Base-by-base conservation (phyloP, 2,888 invertebrate genomes). In the Siphonodentalium dalli region DNA sequence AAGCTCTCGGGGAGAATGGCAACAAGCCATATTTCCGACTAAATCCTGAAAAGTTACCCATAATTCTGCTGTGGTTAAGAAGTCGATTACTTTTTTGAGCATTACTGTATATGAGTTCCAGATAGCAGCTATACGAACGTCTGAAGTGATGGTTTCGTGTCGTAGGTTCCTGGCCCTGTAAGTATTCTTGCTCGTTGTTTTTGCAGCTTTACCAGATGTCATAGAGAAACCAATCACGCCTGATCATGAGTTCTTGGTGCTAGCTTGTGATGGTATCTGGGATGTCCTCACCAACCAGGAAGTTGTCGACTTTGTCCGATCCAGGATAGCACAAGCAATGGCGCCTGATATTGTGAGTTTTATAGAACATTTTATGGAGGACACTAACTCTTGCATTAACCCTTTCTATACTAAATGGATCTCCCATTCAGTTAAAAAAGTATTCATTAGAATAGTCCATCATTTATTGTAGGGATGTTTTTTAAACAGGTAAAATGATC, bases 221-320 rank as follows among this genome's bases (percentile, higher is more conserved):
- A 89, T 90, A 80, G 87, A 88, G 39, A 87, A 89, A 61, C 87
- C 88, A 54, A 83, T 98, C 62, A 90, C 87, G 35, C 86, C 89
- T n/a, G 92, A 95, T 59, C 93, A 93, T 89, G 97, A 99, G 84
- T 99, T 99, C 80, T 86, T 98, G 49, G 88, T 99, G 31, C 85
- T 99, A 69, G 99, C 98, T 0, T 99, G 98, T 81, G 99, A 99
- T 81, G 99, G 99, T 24, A 98, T 99, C 68, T 99, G 99, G 98
- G 99, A 99, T 82, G 98, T 98, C 23, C 86, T 99, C 85, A 91
- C 89, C 42, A 97, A 93, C 82, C 90, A 92, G 84, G 96, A 97
- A 83, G 98, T 95, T 40, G 87, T 94, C 37, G 87, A 90, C 47
- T 98, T 94, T 84, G 90, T 97, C 54, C 88, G 95, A 43, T 86